Percentiles rank a stretch among this genome's conserved stretches.
Evolutionary conservation across 2,888 invertebrate species (phyloP).

Genomic region (Apodemia duryi): DNA sequence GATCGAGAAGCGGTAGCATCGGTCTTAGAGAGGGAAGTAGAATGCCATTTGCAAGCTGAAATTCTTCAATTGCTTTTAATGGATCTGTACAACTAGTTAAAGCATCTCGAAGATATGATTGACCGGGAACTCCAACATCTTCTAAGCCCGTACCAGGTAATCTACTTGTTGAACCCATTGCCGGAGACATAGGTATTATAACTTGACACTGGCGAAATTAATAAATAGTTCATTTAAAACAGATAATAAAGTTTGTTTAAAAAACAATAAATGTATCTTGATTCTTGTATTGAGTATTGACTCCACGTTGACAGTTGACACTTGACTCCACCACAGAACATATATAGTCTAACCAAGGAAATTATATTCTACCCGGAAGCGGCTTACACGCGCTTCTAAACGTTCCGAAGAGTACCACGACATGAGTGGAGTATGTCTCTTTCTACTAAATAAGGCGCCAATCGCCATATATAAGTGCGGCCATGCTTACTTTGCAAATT

Average conservation of each 20-base stretch:
- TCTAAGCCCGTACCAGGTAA: slow-evolving; percentile 84
- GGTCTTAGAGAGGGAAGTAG: slow-evolving; percentile 94
- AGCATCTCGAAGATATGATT: slow-evolving; percentile 91
- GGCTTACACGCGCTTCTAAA: too few relatives aligned
- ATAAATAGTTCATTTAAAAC: not conserved
- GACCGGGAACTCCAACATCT: slow-evolving; percentile 92
- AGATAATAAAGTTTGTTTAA: not conserved
- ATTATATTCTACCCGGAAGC: too few relatives aligned
- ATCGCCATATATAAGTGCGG: too few relatives aligned
- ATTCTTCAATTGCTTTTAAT: slow-evolving; percentile 98
- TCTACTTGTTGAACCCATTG: slow-evolving; percentile 70
- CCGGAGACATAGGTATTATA: not conserved
- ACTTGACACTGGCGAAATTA: not conserved
- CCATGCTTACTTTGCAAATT: too few relatives aligned
- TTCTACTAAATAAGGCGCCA: too few relatives aligned
- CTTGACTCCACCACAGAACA: too few relatives aligned
- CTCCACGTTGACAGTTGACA: too few relatives aligned
- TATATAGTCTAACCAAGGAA: too few relatives aligned
- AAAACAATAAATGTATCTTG: too few relatives aligned
- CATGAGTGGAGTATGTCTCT: too few relatives aligned
- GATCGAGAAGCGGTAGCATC: slow-evolving; percentile 95
- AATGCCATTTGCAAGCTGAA: slow-evolving; percentile 96
- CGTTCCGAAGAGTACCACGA: too few relatives aligned
- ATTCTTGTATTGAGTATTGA: too few relatives aligned
- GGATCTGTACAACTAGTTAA: slow-evolving; percentile 98